Conservation (phyloP, 1,140 invertebrate species). For the Panagrolaimus sp. region DNA sequence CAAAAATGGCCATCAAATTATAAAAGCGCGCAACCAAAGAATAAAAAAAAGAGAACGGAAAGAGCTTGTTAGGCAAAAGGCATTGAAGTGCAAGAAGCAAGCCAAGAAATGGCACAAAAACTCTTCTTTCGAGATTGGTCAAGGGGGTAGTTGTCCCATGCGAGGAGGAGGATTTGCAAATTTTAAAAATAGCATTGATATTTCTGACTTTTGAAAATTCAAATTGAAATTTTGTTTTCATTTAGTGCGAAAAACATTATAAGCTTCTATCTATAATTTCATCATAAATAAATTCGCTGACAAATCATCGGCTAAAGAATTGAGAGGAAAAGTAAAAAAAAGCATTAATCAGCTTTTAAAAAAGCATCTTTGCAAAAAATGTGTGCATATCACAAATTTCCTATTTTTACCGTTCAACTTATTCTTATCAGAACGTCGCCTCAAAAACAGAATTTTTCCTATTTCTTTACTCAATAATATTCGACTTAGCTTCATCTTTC, state of each 20-base stretch:
- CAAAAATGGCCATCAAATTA: slow-evolving; percentile 17
- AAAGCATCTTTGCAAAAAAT: too few relatives aligned
- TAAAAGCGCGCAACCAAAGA: neutral
- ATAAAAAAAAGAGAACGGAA: slow-evolving; percentile 1
- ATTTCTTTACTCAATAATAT: too few relatives aligned
- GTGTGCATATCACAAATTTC: too few relatives aligned
- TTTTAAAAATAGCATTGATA: neutral
- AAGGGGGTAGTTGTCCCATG: neutral
- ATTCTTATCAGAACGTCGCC: too few relatives aligned
- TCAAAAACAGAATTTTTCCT: too few relatives aligned
- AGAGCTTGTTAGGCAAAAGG: slow-evolving; percentile 9
- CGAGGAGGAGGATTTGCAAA: neutral
- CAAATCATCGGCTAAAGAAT: too few relatives aligned
- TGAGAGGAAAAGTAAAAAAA: too few relatives aligned
- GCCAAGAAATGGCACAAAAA: neutral
- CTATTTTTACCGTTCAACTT: too few relatives aligned
- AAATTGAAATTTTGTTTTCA: slow-evolving; percentile 2
- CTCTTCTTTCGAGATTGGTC: neutral
- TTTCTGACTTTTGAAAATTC: too few relatives aligned
- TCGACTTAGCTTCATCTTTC: too few relatives aligned
- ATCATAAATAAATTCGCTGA: too few relatives aligned
- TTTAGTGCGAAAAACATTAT: neutral
- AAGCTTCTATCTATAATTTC: neutral
- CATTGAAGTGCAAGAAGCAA: slow-evolving; percentile 1
- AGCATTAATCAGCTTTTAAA: too few relatives aligned